These are phyloP conservation scores for Volucella zonaria DNA, from an alignment of 2,888 invertebrate genomes.

Conservation along the genomic window DNA sequence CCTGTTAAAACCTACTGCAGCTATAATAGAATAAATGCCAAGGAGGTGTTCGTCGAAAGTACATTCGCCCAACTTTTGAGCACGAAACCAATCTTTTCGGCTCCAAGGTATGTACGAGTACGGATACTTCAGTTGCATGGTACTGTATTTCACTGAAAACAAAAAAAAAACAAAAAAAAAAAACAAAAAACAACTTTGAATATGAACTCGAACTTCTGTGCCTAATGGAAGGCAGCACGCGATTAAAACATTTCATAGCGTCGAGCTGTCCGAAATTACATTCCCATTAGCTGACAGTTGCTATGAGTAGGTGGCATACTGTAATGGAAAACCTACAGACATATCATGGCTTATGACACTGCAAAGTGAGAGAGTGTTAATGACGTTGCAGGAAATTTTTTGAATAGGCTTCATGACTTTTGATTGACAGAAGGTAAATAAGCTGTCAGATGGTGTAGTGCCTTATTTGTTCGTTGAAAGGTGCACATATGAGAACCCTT, in stretches of 20 bases:
- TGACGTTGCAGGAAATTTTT: constrained; percentile 40
- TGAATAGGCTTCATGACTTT: constrained; percentile 2
- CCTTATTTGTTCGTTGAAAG: constrained; percentile 8
- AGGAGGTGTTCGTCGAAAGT: constrained; percentile 55
- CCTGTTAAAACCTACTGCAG: constrained; percentile 15
- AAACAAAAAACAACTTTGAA: constrained; percentile 5
- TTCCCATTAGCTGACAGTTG: constrained; percentile 61
- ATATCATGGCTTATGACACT: constrained; percentile 33
- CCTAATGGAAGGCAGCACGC: constrained; percentile 62
- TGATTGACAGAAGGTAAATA: constrained; percentile 52
- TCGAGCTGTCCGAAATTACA: constrained; percentile 47
- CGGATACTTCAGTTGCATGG: constrained; percentile 43
- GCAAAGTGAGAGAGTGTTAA: constrained; percentile 59
- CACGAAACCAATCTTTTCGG: constrained; percentile 47
- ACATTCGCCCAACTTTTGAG: constrained; percentile 42
- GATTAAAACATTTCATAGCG: constrained; percentile 65
- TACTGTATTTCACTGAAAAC: constrained; percentile 53
- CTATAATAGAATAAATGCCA: constrained; percentile 67
- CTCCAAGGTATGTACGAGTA: constrained; percentile 18
- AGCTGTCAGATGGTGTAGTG: constrained; percentile 30
- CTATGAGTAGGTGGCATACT: constrained; percentile 3
- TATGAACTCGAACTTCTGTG: constrained; percentile 49
- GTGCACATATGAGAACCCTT: background rate
- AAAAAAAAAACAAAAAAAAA: constrained; percentile 5
- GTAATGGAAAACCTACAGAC: constrained; percentile 3